These are phyloP conservation scores for Drosophila willistoni DNA, from an alignment of 1,140 invertebrate genomes.

Conservation along the genomic window DNA sequence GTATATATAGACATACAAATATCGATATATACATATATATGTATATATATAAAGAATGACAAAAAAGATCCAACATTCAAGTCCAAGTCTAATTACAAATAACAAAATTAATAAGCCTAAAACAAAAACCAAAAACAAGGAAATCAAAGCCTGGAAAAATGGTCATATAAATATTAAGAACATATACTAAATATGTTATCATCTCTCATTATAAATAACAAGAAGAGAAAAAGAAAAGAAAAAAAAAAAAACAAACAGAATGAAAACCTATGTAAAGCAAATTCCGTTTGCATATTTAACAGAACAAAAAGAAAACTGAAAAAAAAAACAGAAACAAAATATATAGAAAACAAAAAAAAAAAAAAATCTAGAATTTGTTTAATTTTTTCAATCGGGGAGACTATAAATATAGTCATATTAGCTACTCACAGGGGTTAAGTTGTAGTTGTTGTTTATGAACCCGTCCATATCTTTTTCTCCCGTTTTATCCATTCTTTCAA, in stretches of 20 bases:
- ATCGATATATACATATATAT: conserved; percentile 2
- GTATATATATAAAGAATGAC: conserved; percentile 11
- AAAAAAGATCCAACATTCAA: conserved; percentile 25
- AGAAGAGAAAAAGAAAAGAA: conserved; percentile 16
- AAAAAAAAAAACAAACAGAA: conserved; percentile 21
- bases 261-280: conserved; percentile 60
- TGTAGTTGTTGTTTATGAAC: too few relatives aligned
- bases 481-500: too few relatives aligned
- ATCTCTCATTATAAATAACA: conserved; percentile 52
- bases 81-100: conserved; percentile 27
- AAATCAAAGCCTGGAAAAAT: conserved; percentile 48
- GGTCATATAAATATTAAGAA: conserved; percentile 57
- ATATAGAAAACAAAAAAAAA: conserved; percentile 57
- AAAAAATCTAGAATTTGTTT: neutral
- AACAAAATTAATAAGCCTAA: conserved; percentile 13
- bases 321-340: conserved; percentile 45
- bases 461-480: too few relatives aligned
- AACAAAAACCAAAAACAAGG: conserved; percentile 24
- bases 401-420: neutral
- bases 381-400: neutral
- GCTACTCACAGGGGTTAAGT: too few relatives aligned
- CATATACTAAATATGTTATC: conserved; percentile 58
- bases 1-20: conserved; percentile 51
- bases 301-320: conserved; percentile 12
- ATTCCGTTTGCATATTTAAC: conserved; percentile 58